These are phyloP conservation scores for Melanargia galathea DNA, from an alignment of 2,888 invertebrate species.

Conservation along the genomic window DNA sequence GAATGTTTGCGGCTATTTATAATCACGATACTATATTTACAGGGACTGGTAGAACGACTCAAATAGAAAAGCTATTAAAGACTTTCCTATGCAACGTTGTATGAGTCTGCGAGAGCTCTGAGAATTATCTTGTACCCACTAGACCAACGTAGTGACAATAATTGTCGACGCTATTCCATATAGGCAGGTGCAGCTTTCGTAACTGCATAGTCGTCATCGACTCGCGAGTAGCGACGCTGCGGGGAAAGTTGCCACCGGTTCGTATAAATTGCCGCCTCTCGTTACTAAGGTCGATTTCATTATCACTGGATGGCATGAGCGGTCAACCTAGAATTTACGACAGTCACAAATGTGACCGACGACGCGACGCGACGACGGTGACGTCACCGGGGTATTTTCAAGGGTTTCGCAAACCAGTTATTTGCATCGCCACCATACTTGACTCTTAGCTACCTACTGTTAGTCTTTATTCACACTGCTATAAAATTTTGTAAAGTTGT, in stretches of 20 bases:
- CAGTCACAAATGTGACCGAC: slow-evolving; percentile 14
- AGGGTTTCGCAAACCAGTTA: slow-evolving; percentile 6
- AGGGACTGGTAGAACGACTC: neutral
- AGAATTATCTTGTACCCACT: slow-evolving; percentile 38
- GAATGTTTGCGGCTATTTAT: slow-evolving; percentile 15
- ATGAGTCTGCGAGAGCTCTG: slow-evolving; percentile 23
- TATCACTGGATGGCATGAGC: slow-evolving; percentile 38
- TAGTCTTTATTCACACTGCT: neutral
- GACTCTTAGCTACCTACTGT: neutral
- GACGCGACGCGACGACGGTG: neutral
- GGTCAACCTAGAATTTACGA: slow-evolving; percentile 23
- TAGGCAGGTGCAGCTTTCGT: slow-evolving; percentile 75
- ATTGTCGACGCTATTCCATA: slow-evolving; percentile 60
- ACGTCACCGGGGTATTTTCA: slow-evolving; percentile 10
- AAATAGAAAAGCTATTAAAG: slow-evolving; percentile 42
- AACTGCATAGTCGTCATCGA: slow-evolving; percentile 68
- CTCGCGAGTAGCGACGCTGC: slow-evolving; percentile 54
- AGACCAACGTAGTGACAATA: slow-evolving; percentile 53
- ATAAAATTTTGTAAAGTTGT: neutral
- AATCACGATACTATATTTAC: slow-evolving; percentile 12
- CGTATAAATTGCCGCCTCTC: slow-evolving; percentile 58
- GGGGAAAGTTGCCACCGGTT: slow-evolving; percentile 74
- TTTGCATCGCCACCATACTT: slow-evolving; percentile 14
- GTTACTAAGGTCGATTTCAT: slow-evolving; percentile 52
- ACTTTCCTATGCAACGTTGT: slow-evolving; percentile 30